A percentile compares a stretch with the other conserved stretches of the same genome.
Evolutionary conservation across 2,888 invertebrate species (phyloP).

Genomic region (Apodemia duryi): DNA sequence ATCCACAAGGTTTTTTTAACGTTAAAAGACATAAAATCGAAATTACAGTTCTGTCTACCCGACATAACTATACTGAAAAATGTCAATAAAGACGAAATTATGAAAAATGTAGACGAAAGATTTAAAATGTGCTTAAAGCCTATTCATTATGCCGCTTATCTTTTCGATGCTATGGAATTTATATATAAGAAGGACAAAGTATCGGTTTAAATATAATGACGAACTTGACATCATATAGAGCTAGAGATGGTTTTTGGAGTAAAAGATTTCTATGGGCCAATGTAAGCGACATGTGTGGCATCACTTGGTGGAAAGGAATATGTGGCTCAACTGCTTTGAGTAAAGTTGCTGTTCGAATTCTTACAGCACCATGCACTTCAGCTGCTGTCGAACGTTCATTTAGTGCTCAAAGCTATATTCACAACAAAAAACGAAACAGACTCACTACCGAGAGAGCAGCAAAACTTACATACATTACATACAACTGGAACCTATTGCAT

Average conservation of each 20-base stretch:
- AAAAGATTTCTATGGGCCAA: not conserved
- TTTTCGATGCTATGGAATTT: too few species aligned
- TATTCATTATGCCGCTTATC: too few species aligned
- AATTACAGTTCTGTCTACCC: not conserved
- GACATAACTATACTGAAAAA: not conserved
- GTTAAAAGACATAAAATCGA: not conserved
- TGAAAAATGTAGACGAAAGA: not conserved
- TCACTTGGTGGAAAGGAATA: not conserved
- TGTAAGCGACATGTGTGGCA: not conserved
- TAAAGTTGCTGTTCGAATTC: not conserved
- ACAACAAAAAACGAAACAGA: too few species aligned
- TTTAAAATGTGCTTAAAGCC: not conserved
- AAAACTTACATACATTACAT: too few species aligned
- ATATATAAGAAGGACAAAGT: not conserved
- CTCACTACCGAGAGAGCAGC: too few species aligned
- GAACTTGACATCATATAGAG: not conserved
- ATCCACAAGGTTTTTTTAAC: not conserved
- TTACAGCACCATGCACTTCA: not conserved
- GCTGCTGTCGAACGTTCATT: not conserved
- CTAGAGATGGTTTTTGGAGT: not conserved
- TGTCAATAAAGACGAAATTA: not conserved
- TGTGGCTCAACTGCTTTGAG: not conserved
- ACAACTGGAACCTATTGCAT: too few species aligned
- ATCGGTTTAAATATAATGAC: not conserved
- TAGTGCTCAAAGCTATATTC: too few species aligned